Evolutionary conservation across 1,140 invertebrate species (phyloP), one percentile per base, ranked within the genome.

Genomic region (Drosophila mauritiana): DNA sequence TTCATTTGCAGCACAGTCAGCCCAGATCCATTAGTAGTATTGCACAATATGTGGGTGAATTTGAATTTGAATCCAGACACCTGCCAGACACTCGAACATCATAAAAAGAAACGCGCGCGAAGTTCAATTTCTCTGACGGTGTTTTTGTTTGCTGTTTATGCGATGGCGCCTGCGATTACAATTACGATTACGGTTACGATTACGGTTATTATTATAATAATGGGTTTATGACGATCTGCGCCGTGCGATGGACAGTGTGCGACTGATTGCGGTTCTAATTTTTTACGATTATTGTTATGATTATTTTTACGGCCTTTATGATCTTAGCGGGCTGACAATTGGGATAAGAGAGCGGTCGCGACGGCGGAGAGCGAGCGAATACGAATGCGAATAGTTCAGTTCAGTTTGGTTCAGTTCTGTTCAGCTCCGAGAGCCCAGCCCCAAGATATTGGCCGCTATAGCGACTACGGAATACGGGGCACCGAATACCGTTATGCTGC

Each of bases 241-340:
- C 59, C 59, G 58, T 63, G 27, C 69, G 67, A 69, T 31, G 65
- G 76, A 61, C 80, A 84, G 65, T 58, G 52, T 84, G 80, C 80
- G 76, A 85, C 72, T 84, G 68, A 45, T 46, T 56, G 51, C 54
- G 73, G 58, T 40, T 70, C 82, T 84, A 78, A 84, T 73, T 75
- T 74, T 88, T 90, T 86, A 90, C 88, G 88, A 88, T 91, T 91
- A 91, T 90, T 84, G 70, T 90, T 91, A 88, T 90, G 82, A 84
- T 88, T 83, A 84, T 90, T 86, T 80, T 90, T 68, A 52, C 56
- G 56, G 74, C 62, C 75, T 76, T 86, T 82, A 79, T 39, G 82
- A 86, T 89, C 84, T 91, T 52, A 57, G 61, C 51, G 78, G 81
- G 79, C 79, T 84, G 80, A 84, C 80, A 85, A 81, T 84, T 84